These are phyloP conservation scores for Puffinus mauretanicus DNA, from an alignment of 2,113 vertebrate genomes.

Conservation along the genomic window DNA sequence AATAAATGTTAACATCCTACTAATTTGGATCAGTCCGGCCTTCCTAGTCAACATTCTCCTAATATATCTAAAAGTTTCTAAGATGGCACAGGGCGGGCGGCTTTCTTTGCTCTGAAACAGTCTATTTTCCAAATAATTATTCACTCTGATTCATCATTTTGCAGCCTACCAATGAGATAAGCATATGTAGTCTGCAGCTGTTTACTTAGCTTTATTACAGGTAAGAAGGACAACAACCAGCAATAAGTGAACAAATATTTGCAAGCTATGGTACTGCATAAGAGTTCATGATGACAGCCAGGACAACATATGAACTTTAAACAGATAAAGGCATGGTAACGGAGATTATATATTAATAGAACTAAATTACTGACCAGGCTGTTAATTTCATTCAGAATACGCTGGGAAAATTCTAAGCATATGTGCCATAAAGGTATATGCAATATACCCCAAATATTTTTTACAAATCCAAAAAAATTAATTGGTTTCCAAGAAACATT, in stretches of 20 bases:
- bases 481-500: not conserved
- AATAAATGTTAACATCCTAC: slow-evolving; percentile 28
- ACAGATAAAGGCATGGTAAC: not conserved
- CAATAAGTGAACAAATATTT: slow-evolving; percentile 52
- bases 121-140: slow-evolving; percentile 41
- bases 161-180: slow-evolving; percentile 15
- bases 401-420: not conserved
- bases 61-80: slow-evolving; percentile 36
- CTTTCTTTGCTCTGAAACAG: slow-evolving; percentile 29
- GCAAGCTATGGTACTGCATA: not conserved
- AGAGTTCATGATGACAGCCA: not conserved
- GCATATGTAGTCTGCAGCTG: not conserved
- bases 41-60: slow-evolving; percentile 25
- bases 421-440: not conserved
- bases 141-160: slow-evolving; percentile 41
- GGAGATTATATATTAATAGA: not conserved
- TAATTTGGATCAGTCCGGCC: slow-evolving; percentile 54
- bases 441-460: not conserved
- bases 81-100: not conserved
- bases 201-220: slow-evolving; percentile 62
- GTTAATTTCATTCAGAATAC: not conserved
- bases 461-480: not conserved
- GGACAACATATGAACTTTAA: slow-evolving; percentile 46
- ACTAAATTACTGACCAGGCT: not conserved
- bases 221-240: slow-evolving; percentile 27